Conservation (phyloP, 2,113 vertebrate genomes). For the Actenoides hombroni region DNA sequence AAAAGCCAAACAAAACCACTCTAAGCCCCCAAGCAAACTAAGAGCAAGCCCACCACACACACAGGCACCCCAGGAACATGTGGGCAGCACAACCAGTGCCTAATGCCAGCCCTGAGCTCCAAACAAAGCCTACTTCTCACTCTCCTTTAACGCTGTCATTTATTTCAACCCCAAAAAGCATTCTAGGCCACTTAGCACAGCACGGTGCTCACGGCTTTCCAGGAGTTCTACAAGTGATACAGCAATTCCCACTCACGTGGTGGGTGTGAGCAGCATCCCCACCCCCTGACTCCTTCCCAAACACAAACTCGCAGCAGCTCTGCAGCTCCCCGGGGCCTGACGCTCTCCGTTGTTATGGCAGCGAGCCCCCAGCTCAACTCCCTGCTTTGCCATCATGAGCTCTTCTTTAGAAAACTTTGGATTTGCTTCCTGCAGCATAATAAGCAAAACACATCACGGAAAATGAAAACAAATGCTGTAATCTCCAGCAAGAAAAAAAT, state of each 20-base stretch:
- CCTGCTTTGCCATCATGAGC: background rate
- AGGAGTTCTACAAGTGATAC: background rate
- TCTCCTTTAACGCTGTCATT: background rate
- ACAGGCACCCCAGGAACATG: background rate
- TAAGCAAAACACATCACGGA: background rate
- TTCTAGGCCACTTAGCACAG: background rate
- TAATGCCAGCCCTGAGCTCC: background rate
- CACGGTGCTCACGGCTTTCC: fast-evolving
- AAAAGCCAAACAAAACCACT: background rate
- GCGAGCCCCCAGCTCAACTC: background rate
- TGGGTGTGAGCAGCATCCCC: background rate
- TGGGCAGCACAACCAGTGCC: background rate
- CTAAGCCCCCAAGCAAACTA: background rate
- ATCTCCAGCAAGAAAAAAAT: background rate
- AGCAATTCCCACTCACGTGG: background rate
- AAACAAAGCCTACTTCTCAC: background rate
- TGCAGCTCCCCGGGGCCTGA: background rate
- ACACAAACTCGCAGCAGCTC: background rate
- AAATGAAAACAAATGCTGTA: conserved; percentile 35
- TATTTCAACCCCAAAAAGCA: background rate
- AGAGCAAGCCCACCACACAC: background rate
- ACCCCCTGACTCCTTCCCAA: background rate
- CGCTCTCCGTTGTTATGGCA: background rate
- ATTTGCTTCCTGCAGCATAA: conserved; percentile 2
- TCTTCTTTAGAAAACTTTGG: background rate